Evolutionary conservation across 2,888 invertebrate species (phyloP), one percentile per base, ranked within the genome.

Genomic region (Lithodes maja): DNA sequence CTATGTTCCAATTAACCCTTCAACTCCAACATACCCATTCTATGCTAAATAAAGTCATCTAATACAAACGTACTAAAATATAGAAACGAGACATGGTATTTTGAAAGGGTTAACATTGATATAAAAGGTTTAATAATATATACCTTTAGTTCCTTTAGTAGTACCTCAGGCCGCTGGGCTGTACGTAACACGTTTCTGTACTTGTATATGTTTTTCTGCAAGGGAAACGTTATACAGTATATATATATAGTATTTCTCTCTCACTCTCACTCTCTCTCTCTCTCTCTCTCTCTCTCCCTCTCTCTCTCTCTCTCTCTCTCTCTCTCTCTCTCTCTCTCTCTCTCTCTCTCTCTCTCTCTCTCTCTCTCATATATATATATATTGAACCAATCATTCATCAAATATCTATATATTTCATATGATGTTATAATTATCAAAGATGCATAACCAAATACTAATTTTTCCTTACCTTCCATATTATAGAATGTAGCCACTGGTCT

Each of bases 401-500:
- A 33, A 33, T 33, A 33, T 33, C 33, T 33, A 33, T 33, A 33
- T 33, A 33, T 33, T 33, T 33, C 33, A 33, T 33, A 33, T 33
- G 33, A 33, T 12, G 7, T 7, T 12, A 61, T 12, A 61, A 61
- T 61, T 61, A 61, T 12, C 17, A 81, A 9, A 82, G 1, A 50
- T 49, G 3, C 33, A 82, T 52, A 49, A 55, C 2, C 1, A 2
- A 49, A 52, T 17, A 33, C 33, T 33, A 33, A 33, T 33, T 74
- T 3, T 54, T 5, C 15, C 95, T 94, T 94, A 97, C 97, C 95
- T 95, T 95, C 97, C 97, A 97, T 91, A 96, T 94, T 93, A 97
- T 96, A 85, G 97, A 97, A 93, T 97, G 96, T 92, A 96, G 95
- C 97, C 97, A 97, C 94, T 97, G 97, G 94, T 97, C 97, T 93